Conservation (phyloP, 2,113 vertebrate genomes). For the Amazona vittata region DNA sequence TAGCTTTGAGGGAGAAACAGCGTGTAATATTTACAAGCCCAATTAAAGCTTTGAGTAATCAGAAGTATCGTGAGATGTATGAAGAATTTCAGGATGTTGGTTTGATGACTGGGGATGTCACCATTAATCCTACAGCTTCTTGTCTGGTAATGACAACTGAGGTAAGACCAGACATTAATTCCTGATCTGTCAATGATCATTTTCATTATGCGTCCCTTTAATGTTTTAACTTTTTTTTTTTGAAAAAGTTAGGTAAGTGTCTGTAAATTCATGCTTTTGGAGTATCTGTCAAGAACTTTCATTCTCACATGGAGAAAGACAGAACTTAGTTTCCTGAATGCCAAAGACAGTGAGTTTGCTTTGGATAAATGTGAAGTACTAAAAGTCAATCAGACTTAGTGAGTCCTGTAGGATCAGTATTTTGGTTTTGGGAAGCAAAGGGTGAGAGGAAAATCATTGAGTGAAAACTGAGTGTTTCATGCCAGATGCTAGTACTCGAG, state of each 20-base stretch:
- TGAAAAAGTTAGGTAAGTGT: background rate
- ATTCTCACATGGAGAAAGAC: background rate
- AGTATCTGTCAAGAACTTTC: background rate
- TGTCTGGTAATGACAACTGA: slow-evolving; percentile 99
- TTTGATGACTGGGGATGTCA: slow-evolving; percentile 97
- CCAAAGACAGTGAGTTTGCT: background rate
- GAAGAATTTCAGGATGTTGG: slow-evolving; percentile 99
- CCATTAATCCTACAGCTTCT: slow-evolving; percentile 97
- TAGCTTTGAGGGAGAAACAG: slow-evolving; percentile 94
- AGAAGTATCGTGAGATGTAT: slow-evolving; percentile 99
- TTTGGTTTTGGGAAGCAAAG: background rate
- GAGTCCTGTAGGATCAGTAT: background rate
- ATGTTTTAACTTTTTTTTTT: background rate
- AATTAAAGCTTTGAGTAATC: slow-evolving; percentile 97
- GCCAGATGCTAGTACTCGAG: background rate
- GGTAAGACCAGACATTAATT: slow-evolving; percentile 70
- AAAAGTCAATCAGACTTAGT: background rate
- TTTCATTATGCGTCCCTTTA: background rate
- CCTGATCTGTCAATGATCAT: background rate
- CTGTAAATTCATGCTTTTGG: background rate
- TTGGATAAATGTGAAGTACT: background rate
- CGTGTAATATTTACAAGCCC: slow-evolving; percentile 98
- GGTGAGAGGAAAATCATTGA: background rate
- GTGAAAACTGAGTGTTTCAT: background rate
- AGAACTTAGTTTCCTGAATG: background rate